These are phyloP conservation scores for Uria aalge DNA, from an alignment of 2,113 vertebrate genomes.

Conservation along the genomic window DNA sequence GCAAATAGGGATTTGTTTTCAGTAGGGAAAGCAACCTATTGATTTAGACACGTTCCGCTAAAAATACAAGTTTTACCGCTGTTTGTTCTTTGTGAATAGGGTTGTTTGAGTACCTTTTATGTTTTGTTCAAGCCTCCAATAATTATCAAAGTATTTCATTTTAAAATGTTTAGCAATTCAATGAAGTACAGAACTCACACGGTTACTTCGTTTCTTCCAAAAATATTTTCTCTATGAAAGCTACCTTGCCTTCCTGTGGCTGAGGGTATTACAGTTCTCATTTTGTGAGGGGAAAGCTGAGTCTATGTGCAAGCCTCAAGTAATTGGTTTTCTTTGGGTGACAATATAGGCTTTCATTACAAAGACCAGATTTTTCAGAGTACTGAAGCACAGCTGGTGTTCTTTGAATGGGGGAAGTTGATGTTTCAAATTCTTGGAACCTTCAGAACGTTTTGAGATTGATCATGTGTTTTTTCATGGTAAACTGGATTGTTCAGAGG, in stretches of 20 bases:
- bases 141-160: neutral
- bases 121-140: neutral
- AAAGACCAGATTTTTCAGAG: slow-evolving; percentile 8
- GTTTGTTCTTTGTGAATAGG: neutral
- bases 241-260: neutral
- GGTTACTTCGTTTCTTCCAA: neutral
- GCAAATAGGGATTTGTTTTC: neutral
- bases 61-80: neutral
- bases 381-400: slow-evolving; percentile 32
- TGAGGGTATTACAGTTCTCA: neutral
- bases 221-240: neutral
- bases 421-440: slow-evolving; percentile 39
- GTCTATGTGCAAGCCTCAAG: neutral
- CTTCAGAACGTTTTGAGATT: slow-evolving; percentile 13
- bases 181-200: neutral
- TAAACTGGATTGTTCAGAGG: slow-evolving; percentile 26
- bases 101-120: neutral
- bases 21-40: neutral
- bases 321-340: slow-evolving; percentile 23
- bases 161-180: neutral
- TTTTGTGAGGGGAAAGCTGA: neutral
- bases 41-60: neutral
- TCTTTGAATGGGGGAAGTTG: neutral
- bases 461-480: neutral
- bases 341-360: neutral